Evolutionary conservation across 2,888 invertebrate species (phyloP).

Genomic region (Calameuta pallipes): DNA sequence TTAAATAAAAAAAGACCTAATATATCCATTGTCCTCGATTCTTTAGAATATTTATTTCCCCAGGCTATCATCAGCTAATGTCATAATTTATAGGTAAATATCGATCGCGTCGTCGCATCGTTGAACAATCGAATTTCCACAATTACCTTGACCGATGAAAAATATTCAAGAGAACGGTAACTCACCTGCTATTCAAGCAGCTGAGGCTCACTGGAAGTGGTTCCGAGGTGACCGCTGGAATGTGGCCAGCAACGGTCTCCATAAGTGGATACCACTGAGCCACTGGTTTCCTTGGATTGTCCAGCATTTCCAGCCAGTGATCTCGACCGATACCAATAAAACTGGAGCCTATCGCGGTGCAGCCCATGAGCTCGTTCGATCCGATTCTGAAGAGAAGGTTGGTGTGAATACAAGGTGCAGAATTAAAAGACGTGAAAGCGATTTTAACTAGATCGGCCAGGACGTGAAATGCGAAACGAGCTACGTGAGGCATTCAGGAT

Average conservation of each 20-base stretch:
- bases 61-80: background rate
- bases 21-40: background rate
- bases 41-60: background rate
- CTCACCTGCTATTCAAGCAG: slow-evolving; percentile 78
- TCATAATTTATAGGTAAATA: background rate
- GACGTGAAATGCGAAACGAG: background rate
- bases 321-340: slow-evolving; percentile 83
- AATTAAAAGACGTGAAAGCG: background rate
- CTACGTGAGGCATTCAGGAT: background rate
- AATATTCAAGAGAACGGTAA: slow-evolving; percentile 8
- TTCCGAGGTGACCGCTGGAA: slow-evolving; percentile 69
- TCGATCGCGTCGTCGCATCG: background rate
- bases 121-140: background rate
- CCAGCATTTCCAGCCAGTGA: slow-evolving; percentile 88
- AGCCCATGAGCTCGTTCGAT: slow-evolving; percentile 87
- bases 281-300: slow-evolving; percentile 84
- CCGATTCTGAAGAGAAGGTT: slow-evolving; percentile 75
- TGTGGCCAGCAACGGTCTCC: slow-evolving; percentile 77
- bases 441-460: background rate
- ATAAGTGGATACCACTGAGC: slow-evolving; percentile 86
- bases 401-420: background rate
- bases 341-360: slow-evolving; percentile 82
- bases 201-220: slow-evolving; percentile 73
- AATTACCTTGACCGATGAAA: background rate
- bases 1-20: no score